Evolutionary conservation across 2,797 vertebrate species (phyloP).

Genomic region (Micrastur ruficollis): DNA sequence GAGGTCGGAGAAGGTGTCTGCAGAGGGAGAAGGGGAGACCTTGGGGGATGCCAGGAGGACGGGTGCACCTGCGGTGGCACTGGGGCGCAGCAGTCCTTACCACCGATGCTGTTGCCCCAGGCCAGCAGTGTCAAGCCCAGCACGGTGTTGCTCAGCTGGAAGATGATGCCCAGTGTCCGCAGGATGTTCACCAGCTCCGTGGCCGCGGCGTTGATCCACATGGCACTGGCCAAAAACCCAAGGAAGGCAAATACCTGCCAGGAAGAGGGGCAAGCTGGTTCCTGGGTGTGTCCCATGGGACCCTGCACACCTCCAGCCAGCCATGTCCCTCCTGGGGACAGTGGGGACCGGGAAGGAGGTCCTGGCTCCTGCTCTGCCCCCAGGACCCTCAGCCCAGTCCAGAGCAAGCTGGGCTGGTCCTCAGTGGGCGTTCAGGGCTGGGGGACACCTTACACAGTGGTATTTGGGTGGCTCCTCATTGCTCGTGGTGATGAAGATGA

Average conservation of each 20-base stretch:
- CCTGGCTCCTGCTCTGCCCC: background rate
- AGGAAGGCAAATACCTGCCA: constrained; percentile 88
- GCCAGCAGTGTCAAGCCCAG: constrained; percentile 93
- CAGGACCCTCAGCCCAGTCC: background rate
- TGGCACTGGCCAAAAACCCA: constrained; percentile 91
- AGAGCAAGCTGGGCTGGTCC: background rate
- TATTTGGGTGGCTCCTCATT: constrained; percentile 84
- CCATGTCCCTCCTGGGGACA: background rate
- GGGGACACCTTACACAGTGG: constrained; percentile 83
- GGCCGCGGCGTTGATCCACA: constrained; percentile 88
- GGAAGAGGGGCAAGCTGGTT: background rate
- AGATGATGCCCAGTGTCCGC: constrained; percentile 87
- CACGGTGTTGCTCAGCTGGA: constrained; percentile 92
- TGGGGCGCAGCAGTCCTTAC: constrained; percentile 63
- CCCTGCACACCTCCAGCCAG: background rate
- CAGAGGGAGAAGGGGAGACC: background rate
- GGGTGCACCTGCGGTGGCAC: background rate
- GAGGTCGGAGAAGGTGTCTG: constrained; percentile 93
- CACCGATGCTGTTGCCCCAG: constrained; percentile 98
- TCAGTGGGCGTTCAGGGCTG: rapidly evolving
- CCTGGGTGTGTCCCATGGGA: background rate
- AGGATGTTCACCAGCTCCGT: constrained; percentile 92
- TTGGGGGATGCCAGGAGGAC: background rate
- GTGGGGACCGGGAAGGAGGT: rapidly evolving
- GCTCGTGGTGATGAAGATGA: constrained; percentile 85